Conservation (phyloP, 1,140 invertebrate species). For the Calliphora vicina region DNA sequence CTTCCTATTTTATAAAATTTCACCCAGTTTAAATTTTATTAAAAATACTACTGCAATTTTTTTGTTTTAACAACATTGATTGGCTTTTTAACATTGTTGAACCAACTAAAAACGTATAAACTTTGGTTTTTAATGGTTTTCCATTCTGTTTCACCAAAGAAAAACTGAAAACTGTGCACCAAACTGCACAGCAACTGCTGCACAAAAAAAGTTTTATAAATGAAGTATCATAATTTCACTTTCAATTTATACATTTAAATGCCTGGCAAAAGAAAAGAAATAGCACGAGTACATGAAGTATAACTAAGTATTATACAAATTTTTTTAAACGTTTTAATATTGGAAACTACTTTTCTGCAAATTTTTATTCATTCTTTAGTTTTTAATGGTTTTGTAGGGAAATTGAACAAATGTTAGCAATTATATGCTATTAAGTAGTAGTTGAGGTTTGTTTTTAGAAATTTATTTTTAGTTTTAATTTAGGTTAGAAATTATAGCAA, state of each 20-base stretch:
- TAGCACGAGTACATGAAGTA: too few relatives aligned
- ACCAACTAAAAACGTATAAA: too few relatives aligned
- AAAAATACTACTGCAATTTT: not conserved
- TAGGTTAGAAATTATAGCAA: not conserved
- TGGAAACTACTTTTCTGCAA: not conserved
- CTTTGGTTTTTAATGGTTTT: not conserved
- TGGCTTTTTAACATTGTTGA: not conserved
- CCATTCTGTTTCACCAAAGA: not conserved
- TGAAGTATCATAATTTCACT: not conserved
- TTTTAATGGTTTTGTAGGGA: not conserved
- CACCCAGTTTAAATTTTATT: too few relatives aligned
- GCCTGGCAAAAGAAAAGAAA: not conserved
- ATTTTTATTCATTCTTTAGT: not conserved
- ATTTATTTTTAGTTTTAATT: not conserved
- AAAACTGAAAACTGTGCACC: too few relatives aligned
- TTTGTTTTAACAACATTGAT: not conserved
- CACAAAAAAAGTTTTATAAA: too few relatives aligned
- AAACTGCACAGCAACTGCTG: not conserved
- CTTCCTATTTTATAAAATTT: too few relatives aligned
- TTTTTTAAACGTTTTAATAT: not conserved
- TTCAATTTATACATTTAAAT: not conserved
- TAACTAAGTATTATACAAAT: too few relatives aligned
- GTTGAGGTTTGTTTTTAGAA: not conserved
- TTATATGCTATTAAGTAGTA: not conserved
- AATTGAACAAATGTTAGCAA: constrained; percentile 7